Evolutionary conservation across 37 sponge, comb jelly and placozoan genomes (phyloP).

Genomic region (Agelas oroides): DNA sequence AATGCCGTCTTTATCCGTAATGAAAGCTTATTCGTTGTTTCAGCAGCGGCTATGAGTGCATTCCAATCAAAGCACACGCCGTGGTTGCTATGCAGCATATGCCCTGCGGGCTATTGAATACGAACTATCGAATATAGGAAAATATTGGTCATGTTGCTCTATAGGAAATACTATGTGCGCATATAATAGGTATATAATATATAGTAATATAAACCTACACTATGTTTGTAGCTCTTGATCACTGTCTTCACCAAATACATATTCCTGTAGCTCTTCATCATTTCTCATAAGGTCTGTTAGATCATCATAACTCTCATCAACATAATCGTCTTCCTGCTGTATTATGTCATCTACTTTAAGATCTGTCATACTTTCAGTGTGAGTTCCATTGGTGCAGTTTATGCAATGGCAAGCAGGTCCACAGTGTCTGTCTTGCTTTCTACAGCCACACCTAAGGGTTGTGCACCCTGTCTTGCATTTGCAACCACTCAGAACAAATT

Average conservation of each 20-base stretch:
- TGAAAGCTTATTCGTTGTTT: no score
- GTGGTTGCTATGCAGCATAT: no score
- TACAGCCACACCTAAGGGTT: conserved; percentile 26
- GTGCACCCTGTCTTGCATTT: conserved; percentile 41
- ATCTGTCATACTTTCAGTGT: not conserved
- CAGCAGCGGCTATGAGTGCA: no score
- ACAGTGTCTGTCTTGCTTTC: conserved; percentile 12
- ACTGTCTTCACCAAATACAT: not conserved
- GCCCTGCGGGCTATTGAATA: no score
- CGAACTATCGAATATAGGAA: no score
- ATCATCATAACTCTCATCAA: conserved; percentile 18
- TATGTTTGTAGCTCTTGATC: not conserved
- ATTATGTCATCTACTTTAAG: not conserved
- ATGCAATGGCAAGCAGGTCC: conserved; percentile 20
- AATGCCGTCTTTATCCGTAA: no score
- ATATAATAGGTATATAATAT: no score
- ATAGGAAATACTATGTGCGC: no score
- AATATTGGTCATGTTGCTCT: no score
- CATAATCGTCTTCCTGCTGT: not conserved
- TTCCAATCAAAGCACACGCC: no score
- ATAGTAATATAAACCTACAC: not conserved
- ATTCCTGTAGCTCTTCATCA: not conserved
- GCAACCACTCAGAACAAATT: conserved; percentile 13
- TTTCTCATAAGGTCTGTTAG: not conserved
- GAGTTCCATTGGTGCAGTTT: not conserved